A percentile compares a stretch with the other conserved stretches of the same genome.
phyloP scores from a whole-genome alignment of 2,888 invertebrate species.

The Carterocephalus palaemon region DNA sequence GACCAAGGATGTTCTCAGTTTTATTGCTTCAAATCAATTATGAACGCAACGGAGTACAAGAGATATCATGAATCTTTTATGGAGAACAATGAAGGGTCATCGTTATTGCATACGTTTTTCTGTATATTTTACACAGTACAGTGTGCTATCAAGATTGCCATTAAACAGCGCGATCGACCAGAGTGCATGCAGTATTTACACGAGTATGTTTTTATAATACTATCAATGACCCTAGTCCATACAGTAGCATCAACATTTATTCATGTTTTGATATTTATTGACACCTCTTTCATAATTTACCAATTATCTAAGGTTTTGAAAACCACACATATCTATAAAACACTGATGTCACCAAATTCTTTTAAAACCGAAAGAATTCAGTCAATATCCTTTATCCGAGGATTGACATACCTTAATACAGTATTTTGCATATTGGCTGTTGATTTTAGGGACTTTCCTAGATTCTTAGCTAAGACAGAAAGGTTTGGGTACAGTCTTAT shows the following conservation, averaged over 20 bases:
- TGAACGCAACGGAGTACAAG: constrained; percentile 64
- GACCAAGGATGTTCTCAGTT: too few relatives aligned
- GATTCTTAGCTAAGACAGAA: constrained; percentile 92
- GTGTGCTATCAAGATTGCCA: constrained; percentile 37
- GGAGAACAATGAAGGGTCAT: constrained; percentile 76
- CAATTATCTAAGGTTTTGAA: constrained; percentile 15
- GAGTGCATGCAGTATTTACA: constrained; percentile 55
- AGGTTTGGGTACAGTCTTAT: constrained; percentile 92
- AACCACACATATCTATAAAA: constrained; percentile 21
- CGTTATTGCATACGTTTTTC: constrained; percentile 69
- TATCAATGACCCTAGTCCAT: constrained; percentile 76
- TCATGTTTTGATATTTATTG: constrained; percentile 47
- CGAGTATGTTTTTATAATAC: constrained; percentile 78
- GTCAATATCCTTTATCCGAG: constrained; percentile 83
- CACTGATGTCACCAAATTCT: constrained; percentile 37
- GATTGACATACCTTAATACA: constrained; percentile 85
- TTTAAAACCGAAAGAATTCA: constrained; percentile 43
- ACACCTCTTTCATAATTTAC: constrained; percentile 40
- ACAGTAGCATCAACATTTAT: constrained; percentile 71
- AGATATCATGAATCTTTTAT: constrained; percentile 73
- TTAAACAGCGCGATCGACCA: neutral
- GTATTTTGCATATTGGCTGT: constrained; percentile 93
- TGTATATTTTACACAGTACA: constrained; percentile 63
- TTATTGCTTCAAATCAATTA: too few relatives aligned
- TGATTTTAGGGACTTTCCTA: constrained; percentile 93